Evolutionary conservation across 30 jellyfish, hydroid and myxozoan species (phyloP), one percentile per base, ranked within the genome.

Genomic region (Haliclystus octoradiatus): DNA sequence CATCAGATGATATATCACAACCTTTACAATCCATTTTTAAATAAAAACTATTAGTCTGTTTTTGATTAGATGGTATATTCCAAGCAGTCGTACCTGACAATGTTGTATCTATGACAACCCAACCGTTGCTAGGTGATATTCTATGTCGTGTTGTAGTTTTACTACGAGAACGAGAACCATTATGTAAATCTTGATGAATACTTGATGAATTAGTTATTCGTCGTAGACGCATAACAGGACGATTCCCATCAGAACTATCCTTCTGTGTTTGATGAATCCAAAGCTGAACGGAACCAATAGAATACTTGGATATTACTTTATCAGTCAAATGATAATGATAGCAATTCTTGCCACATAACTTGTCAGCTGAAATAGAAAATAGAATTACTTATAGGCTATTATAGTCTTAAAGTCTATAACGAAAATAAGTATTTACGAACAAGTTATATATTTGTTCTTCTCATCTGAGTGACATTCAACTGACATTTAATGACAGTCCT

Each of bases 1-100:
- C 88, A 12, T 61, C 49, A 1, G 81, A 72, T 19, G 88, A 82
- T 0, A 82, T 69, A 49, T 63, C 29, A 63, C 94, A 82, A 50
- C 79, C 83, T 32, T 52, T 30, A 34, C 94, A 82, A 31, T 35
- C 33, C 53, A 82, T 50, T 15, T 40, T 40, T 19, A 40, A 5
- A 19, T 40, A 40, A 40, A 40, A 40, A 5, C 14, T 5, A 40
- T 40, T 40, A 40, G 57, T 40, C 57, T 40, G 14, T 40, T 9
- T 19, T 5, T 5, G 57, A 40, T 5, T 40, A 9, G 57, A 40
- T 40, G 9, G 57, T 19, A 40, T 9, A 9, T 9, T 19, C 9
- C 9, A 40, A 40, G 14, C 57, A 40, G 57, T 40, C n/a, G n/a
- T n/a, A n/a, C n/a, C n/a, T 9, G 57, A 40, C 19, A 19, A 40